Evolutionary conservation across 2,888 invertebrate genomes (phyloP), one percentile per base, ranked within the genome.

Genomic region (Acleris cristana): DNA sequence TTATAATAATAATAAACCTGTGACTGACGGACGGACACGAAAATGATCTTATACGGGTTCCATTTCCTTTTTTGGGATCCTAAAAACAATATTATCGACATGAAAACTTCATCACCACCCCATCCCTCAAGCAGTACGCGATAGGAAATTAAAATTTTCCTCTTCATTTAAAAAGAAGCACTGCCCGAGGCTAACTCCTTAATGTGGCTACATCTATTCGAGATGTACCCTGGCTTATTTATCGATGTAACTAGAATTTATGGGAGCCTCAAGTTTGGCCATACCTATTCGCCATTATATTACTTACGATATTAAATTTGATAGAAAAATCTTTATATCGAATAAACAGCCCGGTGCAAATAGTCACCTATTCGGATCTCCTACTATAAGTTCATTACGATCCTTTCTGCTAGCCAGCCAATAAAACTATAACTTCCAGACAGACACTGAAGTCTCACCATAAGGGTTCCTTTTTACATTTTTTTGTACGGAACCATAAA

Each of bases 81-180:
- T n/a, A 45, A 34, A n/a, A 48, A 16, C n/a, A 18, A 48, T 48
- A 48, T 48, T 2, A 48, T 48, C 48, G 48, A 48, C n/a, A 48
- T 0, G 34, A 48, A 7, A 48, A 48, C 8, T 23, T 51, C 19
- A 51, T 30, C 21, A 18, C 21, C 34, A n/a, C 19, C 72, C 63
- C 89, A 78, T 75, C 90, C 70, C 89, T 90, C 85, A 55, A 52
- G 72, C 71, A 79, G 83, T 86, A 84, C 89, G 87, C 91, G 92
- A 92, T 91, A 92, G 92, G 92, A 92, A 92, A 92, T 92, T 92
- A 92, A 92, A 92, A 92, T 92, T 91, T 92, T 92, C 92, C 92
- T 91, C 90, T 90, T 90, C 91, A 92, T 92, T 92, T 92, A 91
- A 92, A 86, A 92, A 92, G 91, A 90, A 90, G 87, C 88, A 84